These are phyloP conservation scores for Epizoanthus ramosus DNA, from an alignment of 92 coral and sea anemone species.

Conservation along the genomic window DNA sequence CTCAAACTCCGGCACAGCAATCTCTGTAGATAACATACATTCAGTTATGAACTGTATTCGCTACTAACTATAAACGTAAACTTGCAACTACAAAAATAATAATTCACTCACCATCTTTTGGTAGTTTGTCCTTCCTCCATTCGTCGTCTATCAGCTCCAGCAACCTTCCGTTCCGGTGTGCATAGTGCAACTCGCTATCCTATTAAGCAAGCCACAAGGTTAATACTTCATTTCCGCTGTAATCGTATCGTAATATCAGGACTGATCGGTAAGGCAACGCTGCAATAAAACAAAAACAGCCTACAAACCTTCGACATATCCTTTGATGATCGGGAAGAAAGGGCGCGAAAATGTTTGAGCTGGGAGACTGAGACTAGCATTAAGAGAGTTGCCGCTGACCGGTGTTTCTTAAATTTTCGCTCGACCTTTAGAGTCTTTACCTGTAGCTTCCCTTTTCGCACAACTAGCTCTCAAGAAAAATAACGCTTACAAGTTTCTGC, in stretches of 20 bases:
- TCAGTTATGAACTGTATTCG: not conserved
- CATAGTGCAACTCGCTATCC: slow-evolving; percentile 92
- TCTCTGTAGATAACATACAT: slow-evolving; percentile 57
- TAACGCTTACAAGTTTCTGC: too few relatives aligned
- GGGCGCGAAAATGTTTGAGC: too few relatives aligned
- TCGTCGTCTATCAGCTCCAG: slow-evolving; percentile 80
- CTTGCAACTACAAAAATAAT: not conserved
- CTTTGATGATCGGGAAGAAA: too few relatives aligned
- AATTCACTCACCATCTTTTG: slow-evolving; percentile 72
- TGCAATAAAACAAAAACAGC: not conserved
- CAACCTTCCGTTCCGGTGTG: slow-evolving; percentile 75
- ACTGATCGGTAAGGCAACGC: not conserved
- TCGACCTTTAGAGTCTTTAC: too few relatives aligned
- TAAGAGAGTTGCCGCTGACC: too few relatives aligned
- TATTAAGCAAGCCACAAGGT: not conserved
- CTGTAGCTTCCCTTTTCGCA: too few relatives aligned
- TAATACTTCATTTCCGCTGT: too few relatives aligned
- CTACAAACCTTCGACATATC: slow-evolving; percentile 52
- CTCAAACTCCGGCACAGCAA: slow-evolving; percentile 92
- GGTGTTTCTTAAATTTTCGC: too few relatives aligned
- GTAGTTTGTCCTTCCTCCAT: slow-evolving; percentile 89
- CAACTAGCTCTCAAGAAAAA: too few relatives aligned
- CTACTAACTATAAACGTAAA: not conserved
- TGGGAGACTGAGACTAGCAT: too few relatives aligned
- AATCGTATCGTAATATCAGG: too few relatives aligned